Conservation (phyloP, 2,888 invertebrate genomes). For the Heliconius hortense region DNA sequence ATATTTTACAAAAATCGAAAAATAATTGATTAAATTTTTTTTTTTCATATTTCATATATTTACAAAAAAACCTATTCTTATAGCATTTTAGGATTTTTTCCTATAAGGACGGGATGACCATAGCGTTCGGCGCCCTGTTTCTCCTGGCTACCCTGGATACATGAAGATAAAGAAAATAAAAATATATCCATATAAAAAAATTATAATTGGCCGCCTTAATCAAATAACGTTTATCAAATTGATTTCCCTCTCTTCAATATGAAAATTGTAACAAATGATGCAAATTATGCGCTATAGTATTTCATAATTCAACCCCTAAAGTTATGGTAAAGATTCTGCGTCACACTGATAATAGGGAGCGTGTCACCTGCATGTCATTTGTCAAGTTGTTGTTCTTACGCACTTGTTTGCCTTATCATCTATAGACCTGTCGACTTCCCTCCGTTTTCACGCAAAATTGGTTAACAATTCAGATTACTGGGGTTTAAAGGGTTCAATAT, state of each 20-base stretch:
- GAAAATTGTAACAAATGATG: not conserved
- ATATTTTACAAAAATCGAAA: not conserved
- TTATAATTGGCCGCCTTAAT: not conserved
- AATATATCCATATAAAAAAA: not conserved
- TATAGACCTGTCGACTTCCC: constrained; percentile 51
- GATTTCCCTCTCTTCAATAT: not conserved
- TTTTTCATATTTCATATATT: not conserved
- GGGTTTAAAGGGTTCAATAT: constrained; percentile 46
- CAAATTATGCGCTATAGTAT: not conserved
- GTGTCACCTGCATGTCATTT: constrained; percentile 77
- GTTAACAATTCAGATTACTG: constrained; percentile 51
- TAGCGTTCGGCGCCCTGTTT: no score
- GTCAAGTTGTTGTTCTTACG: constrained; percentile 63
- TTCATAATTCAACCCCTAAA: constrained; percentile 11
- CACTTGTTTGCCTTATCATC: constrained; percentile 58
- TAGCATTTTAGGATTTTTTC: no score
- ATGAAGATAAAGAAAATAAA: no score
- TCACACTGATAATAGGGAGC: constrained; percentile 48
- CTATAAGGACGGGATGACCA: no score
- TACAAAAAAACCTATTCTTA: no score
- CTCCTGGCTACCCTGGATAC: no score
- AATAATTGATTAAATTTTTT: no score
- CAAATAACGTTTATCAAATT: not conserved
- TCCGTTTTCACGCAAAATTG: constrained; percentile 63
- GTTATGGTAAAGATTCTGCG: constrained; percentile 27